Conservation (phyloP, 2,797 vertebrate species). For the Sorex maritimensis region DNA sequence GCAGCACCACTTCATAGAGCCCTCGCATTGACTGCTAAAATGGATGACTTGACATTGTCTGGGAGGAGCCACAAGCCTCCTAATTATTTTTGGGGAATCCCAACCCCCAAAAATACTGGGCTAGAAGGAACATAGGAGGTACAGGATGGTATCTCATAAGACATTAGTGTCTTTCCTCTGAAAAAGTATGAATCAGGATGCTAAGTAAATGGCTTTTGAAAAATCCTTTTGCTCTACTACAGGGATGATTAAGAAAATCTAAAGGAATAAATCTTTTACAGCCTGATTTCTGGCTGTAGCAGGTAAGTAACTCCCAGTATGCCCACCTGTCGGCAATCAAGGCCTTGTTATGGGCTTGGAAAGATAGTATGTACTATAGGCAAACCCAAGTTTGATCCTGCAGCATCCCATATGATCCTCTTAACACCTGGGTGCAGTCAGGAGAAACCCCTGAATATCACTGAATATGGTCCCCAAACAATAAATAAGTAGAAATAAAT, state of each 20-base stretch:
- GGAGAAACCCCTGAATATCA: too few species aligned
- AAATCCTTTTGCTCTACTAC: neutral
- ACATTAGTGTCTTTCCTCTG: neutral
- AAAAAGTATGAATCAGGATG: neutral
- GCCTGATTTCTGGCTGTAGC: neutral
- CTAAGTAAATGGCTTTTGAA: neutral
- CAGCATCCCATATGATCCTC: too few species aligned
- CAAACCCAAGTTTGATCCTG: too few species aligned
- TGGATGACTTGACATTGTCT: too few species aligned
- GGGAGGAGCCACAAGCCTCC: too few species aligned
- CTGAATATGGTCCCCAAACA: too few species aligned
- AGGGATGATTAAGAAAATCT: constrained; percentile 25
- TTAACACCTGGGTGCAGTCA: too few species aligned
- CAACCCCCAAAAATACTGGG: neutral
- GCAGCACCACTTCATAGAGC: too few species aligned
- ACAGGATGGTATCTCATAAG: neutral
- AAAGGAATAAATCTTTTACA: neutral
- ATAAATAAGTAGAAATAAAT: neutral
- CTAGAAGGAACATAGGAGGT: neutral
- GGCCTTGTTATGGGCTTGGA: too few species aligned
- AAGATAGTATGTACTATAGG: too few species aligned
- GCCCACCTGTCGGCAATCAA: neutral
- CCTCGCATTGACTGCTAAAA: too few species aligned
- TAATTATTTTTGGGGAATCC: too few species aligned
- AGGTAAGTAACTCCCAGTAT: neutral